Conservation (phyloP, 2,888 invertebrate genomes). For the Hypolimnas misippus region DNA sequence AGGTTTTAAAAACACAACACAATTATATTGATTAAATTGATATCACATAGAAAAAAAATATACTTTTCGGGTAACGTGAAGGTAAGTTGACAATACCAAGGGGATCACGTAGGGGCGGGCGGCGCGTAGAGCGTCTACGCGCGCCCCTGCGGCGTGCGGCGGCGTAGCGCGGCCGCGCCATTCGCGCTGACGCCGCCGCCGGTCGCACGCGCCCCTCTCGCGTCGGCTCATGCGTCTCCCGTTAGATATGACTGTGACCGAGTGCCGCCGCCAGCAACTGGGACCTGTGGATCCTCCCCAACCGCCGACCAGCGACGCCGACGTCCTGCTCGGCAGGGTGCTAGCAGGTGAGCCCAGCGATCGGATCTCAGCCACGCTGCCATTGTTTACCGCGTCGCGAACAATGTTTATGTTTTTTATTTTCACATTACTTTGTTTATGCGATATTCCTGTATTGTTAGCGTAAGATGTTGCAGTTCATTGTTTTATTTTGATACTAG, state of each 20-base stretch:
- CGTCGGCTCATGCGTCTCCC: conserved; percentile 76
- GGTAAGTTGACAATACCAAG: conserved; percentile 45
- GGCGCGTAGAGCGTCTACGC: conserved; percentile 64
- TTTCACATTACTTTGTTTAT: conserved; percentile 9
- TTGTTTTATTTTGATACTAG: conserved; percentile 10
- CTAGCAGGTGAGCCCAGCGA: conserved; percentile 71
- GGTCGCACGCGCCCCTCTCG: conserved; percentile 74
- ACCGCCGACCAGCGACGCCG: conserved; percentile 61
- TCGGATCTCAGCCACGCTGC: conserved; percentile 50
- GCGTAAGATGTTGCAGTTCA: not conserved
- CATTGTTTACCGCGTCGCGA: conserved; percentile 30
- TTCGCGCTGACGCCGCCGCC: conserved; percentile 80
- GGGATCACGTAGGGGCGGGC: conserved; percentile 61
- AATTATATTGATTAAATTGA: too few relatives aligned
- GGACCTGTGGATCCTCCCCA: conserved; percentile 54
- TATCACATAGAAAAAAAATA: not conserved
- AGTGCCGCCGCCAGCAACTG: conserved; percentile 63
- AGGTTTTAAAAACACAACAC: too few relatives aligned
- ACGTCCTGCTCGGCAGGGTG: conserved; percentile 76
- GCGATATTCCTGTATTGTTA: conserved; percentile 13
- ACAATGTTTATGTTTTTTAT: conserved; percentile 25
- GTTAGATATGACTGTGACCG: conserved; percentile 76
- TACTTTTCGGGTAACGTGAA: not conserved
- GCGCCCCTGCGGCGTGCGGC: conserved; percentile 66
- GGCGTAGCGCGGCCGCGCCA: conserved; percentile 76